These are phyloP conservation scores for Vombatus ursinus DNA, from an alignment of 2,113 vertebrate genomes.

Conservation along the genomic window DNA sequence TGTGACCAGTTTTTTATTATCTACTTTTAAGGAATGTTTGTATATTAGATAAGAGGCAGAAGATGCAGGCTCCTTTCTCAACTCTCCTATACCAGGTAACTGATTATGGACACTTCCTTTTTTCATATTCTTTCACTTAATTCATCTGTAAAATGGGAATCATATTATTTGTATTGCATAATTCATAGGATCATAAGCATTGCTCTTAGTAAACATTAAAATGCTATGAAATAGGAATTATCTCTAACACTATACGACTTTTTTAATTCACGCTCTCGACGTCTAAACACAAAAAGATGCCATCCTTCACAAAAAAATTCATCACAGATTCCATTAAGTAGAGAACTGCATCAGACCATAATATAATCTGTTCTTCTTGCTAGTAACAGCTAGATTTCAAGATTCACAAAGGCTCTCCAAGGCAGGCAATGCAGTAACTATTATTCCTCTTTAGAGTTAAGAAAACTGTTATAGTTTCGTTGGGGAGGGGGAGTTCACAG, in stretches of 20 bases:
- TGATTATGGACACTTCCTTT: not conserved
- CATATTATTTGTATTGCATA: not conserved
- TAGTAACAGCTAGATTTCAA: not conserved
- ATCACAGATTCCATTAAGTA: too few relatives aligned
- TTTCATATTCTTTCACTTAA: not conserved
- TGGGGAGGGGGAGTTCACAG: not conserved
- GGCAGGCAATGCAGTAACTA: not conserved
- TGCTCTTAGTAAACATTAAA: not conserved
- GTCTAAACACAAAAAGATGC: too few relatives aligned
- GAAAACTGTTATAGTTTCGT: not conserved
- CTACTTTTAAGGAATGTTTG: not conserved
- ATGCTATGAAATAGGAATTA: not conserved
- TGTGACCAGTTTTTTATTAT: not conserved
- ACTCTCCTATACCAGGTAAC: not conserved
- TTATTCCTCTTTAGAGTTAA: not conserved
- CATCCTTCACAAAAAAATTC: too few relatives aligned
- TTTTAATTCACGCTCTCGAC: too few relatives aligned
- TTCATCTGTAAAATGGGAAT: not conserved
- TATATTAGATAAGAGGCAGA: not conserved
- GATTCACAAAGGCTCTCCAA: not conserved
- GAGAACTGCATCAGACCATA: too few relatives aligned
- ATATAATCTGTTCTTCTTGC: not conserved
- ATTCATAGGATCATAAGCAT: not conserved
- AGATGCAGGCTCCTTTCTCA: not conserved
- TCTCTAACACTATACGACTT: too few relatives aligned